Conservation (phyloP, 2,113 vertebrate genomes). For the Callospermophilus lateralis region DNA sequence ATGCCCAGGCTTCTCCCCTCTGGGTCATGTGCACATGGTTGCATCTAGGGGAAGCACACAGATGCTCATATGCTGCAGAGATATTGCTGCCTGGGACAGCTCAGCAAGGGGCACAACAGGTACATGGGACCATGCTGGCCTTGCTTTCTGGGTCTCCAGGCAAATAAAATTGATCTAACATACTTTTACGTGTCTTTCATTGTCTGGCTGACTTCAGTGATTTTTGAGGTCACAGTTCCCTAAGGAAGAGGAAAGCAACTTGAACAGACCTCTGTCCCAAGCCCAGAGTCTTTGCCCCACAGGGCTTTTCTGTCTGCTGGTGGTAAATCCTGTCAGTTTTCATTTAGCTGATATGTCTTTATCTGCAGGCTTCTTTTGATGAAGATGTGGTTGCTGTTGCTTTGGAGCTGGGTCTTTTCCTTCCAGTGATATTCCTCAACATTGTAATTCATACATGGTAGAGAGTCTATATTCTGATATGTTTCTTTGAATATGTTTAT, state of each 20-base stretch:
- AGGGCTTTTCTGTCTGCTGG: neutral
- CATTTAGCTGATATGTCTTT: neutral
- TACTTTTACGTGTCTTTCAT: neutral
- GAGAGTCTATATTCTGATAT: neutral
- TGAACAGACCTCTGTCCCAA: neutral
- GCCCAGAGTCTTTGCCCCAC: neutral
- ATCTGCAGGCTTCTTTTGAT: neutral
- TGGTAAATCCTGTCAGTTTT: neutral
- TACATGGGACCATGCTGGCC: neutral
- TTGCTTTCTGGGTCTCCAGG: neutral
- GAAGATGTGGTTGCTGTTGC: neutral
- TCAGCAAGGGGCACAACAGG: neutral
- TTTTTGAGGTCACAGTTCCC: neutral
- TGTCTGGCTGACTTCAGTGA: neutral
- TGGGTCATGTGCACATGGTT: fast-evolving
- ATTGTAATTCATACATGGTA: neutral
- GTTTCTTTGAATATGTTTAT: neutral
- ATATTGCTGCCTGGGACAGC: fast-evolving
- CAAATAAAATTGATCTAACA: neutral
- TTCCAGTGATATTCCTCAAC: neutral
- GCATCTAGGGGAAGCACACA: too few relatives aligned
- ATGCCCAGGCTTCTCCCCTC: too few relatives aligned
- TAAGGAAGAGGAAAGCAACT: neutral
- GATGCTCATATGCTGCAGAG: fast-evolving
- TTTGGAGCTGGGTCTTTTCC: neutral